These are phyloP conservation scores for Propithecus perrieri DNA, from an alignment of 2,797 vertebrate species.

Conservation along the genomic window DNA sequence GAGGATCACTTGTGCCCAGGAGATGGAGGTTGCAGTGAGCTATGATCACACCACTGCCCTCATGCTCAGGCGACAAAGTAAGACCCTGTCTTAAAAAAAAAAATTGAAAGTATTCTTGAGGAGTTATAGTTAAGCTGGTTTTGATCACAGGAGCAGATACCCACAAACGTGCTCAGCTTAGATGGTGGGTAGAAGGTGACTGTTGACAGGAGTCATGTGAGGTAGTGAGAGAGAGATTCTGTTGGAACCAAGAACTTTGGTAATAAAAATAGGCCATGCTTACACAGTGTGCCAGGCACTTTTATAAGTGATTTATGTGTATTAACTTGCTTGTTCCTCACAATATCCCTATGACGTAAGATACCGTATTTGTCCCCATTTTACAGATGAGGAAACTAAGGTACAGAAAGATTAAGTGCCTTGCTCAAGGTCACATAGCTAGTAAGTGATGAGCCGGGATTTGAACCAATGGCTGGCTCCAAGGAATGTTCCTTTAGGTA, in stretches of 20 bases:
- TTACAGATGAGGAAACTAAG: slow-evolving; percentile 19
- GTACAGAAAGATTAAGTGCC: background rate
- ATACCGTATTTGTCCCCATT: background rate
- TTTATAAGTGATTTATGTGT: background rate
- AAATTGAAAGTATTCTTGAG: background rate
- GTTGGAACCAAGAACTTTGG: background rate
- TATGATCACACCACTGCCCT: too few relatives aligned
- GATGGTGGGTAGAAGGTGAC: background rate
- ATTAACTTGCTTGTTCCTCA: background rate
- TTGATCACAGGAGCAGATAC: background rate
- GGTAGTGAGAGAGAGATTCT: background rate
- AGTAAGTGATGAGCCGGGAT: background rate
- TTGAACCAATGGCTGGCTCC: background rate
- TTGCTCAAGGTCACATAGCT: background rate
- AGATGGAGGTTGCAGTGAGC: too few relatives aligned
- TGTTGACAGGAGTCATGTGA: background rate
- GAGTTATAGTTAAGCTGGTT: background rate
- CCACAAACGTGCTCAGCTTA: background rate
- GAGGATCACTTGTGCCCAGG: too few relatives aligned
- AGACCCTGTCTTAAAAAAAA: too few relatives aligned
- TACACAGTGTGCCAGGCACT: background rate
- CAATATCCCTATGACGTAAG: background rate
- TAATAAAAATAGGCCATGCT: background rate
- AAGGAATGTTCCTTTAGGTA: background rate
- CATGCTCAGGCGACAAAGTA: too few relatives aligned